phyloP scores from a whole-genome alignment of 1,140 invertebrate species.

The Lordiphosa clarofinis region DNA sequence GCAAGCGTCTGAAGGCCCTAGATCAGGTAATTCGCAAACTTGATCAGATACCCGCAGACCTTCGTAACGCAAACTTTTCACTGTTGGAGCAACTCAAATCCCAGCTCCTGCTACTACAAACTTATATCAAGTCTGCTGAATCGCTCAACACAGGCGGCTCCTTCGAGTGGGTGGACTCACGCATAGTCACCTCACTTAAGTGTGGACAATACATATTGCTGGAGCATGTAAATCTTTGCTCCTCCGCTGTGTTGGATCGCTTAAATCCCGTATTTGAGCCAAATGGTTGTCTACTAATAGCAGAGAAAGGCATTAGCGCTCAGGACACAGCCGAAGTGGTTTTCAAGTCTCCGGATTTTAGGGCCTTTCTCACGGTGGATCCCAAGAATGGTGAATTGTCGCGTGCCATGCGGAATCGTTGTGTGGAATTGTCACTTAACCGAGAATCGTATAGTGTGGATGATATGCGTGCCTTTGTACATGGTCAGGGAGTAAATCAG shows the following conservation, averaged over 20 bases:
- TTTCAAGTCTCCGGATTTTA: slow-evolving; percentile 93
- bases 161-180: slow-evolving; percentile 99
- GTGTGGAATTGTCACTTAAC: slow-evolving; percentile 93
- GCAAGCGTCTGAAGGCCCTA: slow-evolving; percentile 41
- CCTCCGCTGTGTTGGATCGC: slow-evolving; percentile 96
- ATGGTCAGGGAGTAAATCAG: slow-evolving; percentile 80
- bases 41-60: slow-evolving; percentile 30
- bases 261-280: slow-evolving; percentile 97
- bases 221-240: slow-evolving; percentile 98
- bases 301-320: slow-evolving; percentile 91
- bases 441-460: slow-evolving; percentile 75
- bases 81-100: slow-evolving; percentile 30
- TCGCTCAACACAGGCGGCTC: slow-evolving; percentile 89
- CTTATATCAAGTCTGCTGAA: slow-evolving; percentile 78
- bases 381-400: slow-evolving; percentile 97
- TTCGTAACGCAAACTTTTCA: slow-evolving; percentile 20
- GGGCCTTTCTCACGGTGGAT: slow-evolving; percentile 97
- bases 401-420: slow-evolving; percentile 98
- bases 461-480: slow-evolving; percentile 83
- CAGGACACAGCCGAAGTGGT: slow-evolving; percentile 88
- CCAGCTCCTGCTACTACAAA: slow-evolving; percentile 34
- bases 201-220: slow-evolving; percentile 80
- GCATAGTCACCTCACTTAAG: slow-evolving; percentile 87
- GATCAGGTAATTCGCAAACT: slow-evolving; percentile 38
- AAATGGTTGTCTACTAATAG: slow-evolving; percentile 92